Percentiles rank a stretch among this genome's conserved stretches.
These are phyloP conservation scores for Gadus chalcogrammus DNA, from an alignment of 2,113 vertebrate genomes.

Conservation along the genomic window DNA sequence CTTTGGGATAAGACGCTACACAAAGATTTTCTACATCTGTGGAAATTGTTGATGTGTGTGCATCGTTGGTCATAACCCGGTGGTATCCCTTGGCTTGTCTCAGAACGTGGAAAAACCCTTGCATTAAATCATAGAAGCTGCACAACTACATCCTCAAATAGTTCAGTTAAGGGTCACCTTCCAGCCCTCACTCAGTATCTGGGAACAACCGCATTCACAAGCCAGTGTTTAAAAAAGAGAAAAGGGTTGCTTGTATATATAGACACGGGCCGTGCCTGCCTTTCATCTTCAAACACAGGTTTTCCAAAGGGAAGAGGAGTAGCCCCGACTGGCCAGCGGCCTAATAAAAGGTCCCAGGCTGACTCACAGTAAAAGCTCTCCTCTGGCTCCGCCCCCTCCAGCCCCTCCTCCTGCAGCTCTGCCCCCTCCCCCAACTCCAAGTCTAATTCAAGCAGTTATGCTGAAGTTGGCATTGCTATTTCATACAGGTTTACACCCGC, in stretches of 20 bases:
- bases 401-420: background rate
- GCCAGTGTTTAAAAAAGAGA: slow-evolving; percentile 29
- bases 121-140: background rate
- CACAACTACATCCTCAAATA: background rate
- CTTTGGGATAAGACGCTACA: too few relatives aligned
- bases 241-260: slow-evolving; percentile 3
- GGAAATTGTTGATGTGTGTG: too few relatives aligned
- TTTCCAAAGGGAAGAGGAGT: slow-evolving; percentile 28
- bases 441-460: background rate
- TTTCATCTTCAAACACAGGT: slow-evolving; percentile 42
- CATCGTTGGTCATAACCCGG: too few relatives aligned
- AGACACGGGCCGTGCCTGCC: background rate
- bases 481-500: slow-evolving; percentile 15
- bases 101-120: background rate
- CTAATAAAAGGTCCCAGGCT: background rate
- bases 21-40: too few relatives aligned
- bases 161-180: background rate
- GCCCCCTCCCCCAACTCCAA: background rate
- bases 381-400: background rate
- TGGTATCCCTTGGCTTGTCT: too few relatives aligned
- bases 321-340: slow-evolving; percentile 14
- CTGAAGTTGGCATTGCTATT: background rate
- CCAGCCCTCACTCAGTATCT: background rate
- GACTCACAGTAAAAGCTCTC: background rate
- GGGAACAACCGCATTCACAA: slow-evolving; percentile 6